These are phyloP conservation scores for Thysanoteuthis rhombus DNA, from an alignment of 2,888 invertebrate species.

Conservation along the genomic window DNA sequence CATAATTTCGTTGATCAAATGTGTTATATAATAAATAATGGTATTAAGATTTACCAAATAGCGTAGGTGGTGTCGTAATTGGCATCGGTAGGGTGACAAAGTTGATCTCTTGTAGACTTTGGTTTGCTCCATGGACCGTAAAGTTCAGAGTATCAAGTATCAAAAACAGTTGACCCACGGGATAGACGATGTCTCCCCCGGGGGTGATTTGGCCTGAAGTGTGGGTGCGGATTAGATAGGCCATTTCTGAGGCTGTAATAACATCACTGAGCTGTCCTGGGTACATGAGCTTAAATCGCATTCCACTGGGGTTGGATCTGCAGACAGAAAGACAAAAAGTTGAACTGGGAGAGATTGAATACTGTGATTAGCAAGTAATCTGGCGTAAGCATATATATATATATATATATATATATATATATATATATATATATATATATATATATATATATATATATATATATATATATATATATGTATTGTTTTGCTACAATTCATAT, in stretches of 20 bases:
- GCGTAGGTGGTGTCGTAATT: background rate
- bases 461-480: too few relatives aligned
- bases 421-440: background rate
- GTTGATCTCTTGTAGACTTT: background rate
- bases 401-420: constrained; percentile 13
- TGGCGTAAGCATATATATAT: too few relatives aligned
- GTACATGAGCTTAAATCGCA: background rate
- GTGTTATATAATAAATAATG: too few relatives aligned
- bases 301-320: background rate
- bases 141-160: background rate
- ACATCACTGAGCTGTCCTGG: background rate
- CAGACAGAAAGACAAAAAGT: background rate
- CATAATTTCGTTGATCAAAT: too few relatives aligned
- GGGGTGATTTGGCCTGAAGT: background rate
- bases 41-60: background rate
- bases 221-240: background rate
- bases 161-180: background rate
- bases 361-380: too few relatives aligned
- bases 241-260: background rate
- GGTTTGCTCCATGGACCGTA: background rate
- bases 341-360: background rate
- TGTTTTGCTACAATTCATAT: too few relatives aligned
- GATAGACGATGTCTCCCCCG: background rate
- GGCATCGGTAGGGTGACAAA: background rate
- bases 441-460: too few relatives aligned